Evolutionary conservation across 2,797 vertebrate genomes (phyloP).

Genomic region (Phrynocephalus guinanensis): DNA sequence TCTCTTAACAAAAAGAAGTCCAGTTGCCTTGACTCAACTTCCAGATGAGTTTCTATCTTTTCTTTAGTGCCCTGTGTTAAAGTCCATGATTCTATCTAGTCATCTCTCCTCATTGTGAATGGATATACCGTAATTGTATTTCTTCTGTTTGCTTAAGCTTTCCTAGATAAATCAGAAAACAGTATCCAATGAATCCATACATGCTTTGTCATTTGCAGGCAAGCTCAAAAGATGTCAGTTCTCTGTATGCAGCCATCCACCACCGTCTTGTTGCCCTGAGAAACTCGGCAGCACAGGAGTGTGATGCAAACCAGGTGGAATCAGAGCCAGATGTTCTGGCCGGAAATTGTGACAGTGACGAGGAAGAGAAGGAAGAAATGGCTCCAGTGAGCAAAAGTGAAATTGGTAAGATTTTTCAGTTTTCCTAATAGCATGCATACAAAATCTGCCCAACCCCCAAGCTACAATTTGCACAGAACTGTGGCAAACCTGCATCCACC

Average conservation of each 20-base stretch:
- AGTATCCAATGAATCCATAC: neutral
- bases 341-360: constrained; percentile 75
- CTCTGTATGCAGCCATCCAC: constrained; percentile 81
- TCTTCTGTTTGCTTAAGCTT: neutral
- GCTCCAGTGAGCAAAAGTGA: constrained; percentile 57
- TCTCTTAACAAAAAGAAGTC: too few relatives aligned
- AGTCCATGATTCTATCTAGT: too few relatives aligned
- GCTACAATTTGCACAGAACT: neutral
- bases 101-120: too few relatives aligned
- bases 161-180: neutral
- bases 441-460: neutral
- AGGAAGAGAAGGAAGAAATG: constrained; percentile 68
- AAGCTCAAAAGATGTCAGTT: constrained; percentile 78
- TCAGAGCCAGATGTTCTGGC: constrained; percentile 63
- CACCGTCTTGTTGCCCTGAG: constrained; percentile 82
- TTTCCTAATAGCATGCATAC: neutral
- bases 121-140: neutral
- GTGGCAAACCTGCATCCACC: neutral
- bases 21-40: too few relatives aligned
- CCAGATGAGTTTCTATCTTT: too few relatives aligned
- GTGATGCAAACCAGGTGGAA: constrained; percentile 52
- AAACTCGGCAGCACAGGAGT: constrained; percentile 63
- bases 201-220: constrained; percentile 69
- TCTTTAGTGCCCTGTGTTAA: too few relatives aligned
- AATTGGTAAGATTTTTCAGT: constrained; percentile 73